These are phyloP conservation scores for Drosophila orena DNA, from an alignment of 1,140 invertebrate species.

Conservation along the genomic window DNA sequence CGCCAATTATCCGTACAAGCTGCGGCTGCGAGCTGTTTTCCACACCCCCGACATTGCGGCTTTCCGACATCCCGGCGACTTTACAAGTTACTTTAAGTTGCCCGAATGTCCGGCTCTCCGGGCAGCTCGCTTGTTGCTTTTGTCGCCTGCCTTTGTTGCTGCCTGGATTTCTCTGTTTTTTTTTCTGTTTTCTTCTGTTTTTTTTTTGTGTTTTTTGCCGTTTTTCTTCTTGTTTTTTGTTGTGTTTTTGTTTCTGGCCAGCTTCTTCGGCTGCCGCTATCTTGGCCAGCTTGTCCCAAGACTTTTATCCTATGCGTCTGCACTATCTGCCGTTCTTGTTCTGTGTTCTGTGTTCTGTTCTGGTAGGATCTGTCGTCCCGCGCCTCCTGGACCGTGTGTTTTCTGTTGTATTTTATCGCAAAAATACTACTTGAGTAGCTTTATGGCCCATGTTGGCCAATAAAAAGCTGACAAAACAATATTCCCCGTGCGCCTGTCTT, in stretches of 20 bases:
- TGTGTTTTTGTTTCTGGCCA: constrained; percentile 3
- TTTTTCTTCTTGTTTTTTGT: neutral
- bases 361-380: constrained; percentile 7
- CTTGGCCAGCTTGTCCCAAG: constrained; percentile 71
- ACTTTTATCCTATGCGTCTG: constrained; percentile 77
- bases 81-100: constrained; percentile 82
- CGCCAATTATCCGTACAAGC: constrained; percentile 81
- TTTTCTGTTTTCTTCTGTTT: too few species aligned
- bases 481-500: constrained; percentile 35
- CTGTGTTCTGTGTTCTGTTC: constrained; percentile 15
- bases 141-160: constrained; percentile 49
- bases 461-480: constrained; percentile 84
- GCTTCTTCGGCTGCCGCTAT: constrained; percentile 38
- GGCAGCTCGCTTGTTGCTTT: constrained; percentile 49
- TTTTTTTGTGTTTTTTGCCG: neutral
- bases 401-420: constrained; percentile 82
- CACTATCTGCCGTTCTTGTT: constrained; percentile 47
- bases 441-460: constrained; percentile 81
- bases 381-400: constrained; percentile 36
- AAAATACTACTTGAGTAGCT: constrained; percentile 84
- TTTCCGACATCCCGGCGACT: constrained; percentile 53
- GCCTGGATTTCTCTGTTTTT: constrained; percentile 5
- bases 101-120: constrained; percentile 46
- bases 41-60: constrained; percentile 50
- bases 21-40: constrained; percentile 63